Conservation (phyloP, 2,797 vertebrate genomes). For the Melanotaenia nigrans region DNA sequence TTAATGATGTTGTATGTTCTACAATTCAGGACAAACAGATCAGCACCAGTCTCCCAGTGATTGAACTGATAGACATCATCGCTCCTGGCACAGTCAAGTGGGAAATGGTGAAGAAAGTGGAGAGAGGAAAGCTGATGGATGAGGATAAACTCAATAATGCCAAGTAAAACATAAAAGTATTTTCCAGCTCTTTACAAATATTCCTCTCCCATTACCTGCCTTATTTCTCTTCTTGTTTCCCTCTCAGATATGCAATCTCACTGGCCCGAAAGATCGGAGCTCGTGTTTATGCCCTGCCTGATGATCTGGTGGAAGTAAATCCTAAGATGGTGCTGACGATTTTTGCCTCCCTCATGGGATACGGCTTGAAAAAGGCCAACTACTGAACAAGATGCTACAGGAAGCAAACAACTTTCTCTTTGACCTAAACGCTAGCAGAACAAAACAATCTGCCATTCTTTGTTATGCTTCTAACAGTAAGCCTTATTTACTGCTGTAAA, state of each 20-base stretch:
- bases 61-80: constrained; percentile 94
- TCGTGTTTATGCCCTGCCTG: constrained; percentile 94
- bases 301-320: constrained; percentile 96
- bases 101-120: constrained; percentile 89
- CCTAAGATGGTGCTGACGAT: constrained; percentile 99
- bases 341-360: constrained; percentile 96
- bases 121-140: constrained; percentile 82
- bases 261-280: constrained; percentile 96
- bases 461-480: constrained; percentile 11
- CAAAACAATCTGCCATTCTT: not conserved
- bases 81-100: constrained; percentile 88
- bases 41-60: constrained; percentile 94
- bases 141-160: constrained; percentile 88
- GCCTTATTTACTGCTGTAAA: constrained; percentile 2
- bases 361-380: constrained; percentile 87
- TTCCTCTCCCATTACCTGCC: not conserved
- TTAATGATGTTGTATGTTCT: constrained; percentile 6
- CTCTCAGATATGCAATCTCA: constrained; percentile 93
- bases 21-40: constrained; percentile 89
- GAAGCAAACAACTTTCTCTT: constrained; percentile 18
- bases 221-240: not conserved
- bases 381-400: constrained; percentile 45
- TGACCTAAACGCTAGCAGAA: constrained; percentile 19
- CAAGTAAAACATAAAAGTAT: constrained; percentile 57
- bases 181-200: not conserved